phyloP scores from a whole-genome alignment of 2,797 vertebrate genomes.

The Thunnus albacares region DNA sequence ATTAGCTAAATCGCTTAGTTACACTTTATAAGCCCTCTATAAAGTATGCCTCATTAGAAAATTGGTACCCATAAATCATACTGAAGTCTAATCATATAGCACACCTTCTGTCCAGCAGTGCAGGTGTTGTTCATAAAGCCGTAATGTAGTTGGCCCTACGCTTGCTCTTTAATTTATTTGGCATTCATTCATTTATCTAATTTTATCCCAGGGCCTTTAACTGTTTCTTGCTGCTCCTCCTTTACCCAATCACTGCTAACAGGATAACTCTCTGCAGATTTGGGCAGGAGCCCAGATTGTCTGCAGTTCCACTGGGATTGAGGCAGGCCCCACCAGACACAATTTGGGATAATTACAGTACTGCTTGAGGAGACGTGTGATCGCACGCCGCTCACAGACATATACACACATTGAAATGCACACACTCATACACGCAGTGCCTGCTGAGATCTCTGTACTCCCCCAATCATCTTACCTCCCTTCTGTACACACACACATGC shows the following conservation, averaged over 20 bases:
- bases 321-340: slow-evolving; percentile 62
- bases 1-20: background rate
- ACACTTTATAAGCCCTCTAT: background rate
- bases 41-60: background rate
- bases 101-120: background rate
- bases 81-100: background rate
- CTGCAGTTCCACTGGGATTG: slow-evolving; percentile 50
- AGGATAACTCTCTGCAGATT: slow-evolving; percentile 59
- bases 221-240: slow-evolving; percentile 61
- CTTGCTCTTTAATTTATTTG: slow-evolving; percentile 42
- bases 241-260: slow-evolving; percentile 66
- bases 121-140: slow-evolving; percentile 34
- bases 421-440: slow-evolving; percentile 2
- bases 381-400: slow-evolving; percentile 26
- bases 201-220: slow-evolving; percentile 48
- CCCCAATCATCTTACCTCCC: slow-evolving; percentile 19
- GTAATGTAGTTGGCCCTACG: slow-evolving; percentile 6
- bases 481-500: background rate
- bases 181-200: slow-evolving; percentile 53
- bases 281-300: slow-evolving; percentile 66
- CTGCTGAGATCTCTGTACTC: slow-evolving; percentile 30
- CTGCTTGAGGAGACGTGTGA: slow-evolving; percentile 56
- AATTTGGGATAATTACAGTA: slow-evolving; percentile 74
- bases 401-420: slow-evolving; percentile 8
- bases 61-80: background rate